Evolutionary conservation across 2,113 vertebrate genomes (phyloP).

Genomic region (Megatriorchis doriae): DNA sequence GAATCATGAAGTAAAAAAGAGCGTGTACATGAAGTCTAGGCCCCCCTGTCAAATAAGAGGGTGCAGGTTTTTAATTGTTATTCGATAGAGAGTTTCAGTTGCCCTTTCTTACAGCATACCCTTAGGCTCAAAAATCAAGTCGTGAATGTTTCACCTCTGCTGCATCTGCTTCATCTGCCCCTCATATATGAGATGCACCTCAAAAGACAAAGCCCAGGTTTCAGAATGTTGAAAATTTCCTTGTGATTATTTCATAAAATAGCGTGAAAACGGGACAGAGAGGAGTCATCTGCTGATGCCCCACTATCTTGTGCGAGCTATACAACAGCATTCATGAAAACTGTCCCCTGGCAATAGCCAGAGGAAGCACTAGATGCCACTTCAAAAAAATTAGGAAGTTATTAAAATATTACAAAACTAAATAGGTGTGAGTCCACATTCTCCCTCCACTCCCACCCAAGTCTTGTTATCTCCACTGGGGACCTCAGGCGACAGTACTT

Average conservation of each 20-base stretch:
- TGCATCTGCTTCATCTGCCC: background rate
- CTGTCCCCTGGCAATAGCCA: background rate
- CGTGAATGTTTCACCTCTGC: accelerated
- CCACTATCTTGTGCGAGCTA: background rate
- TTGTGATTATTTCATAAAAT: background rate
- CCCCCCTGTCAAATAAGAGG: background rate
- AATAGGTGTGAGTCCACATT: background rate
- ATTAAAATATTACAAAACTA: background rate
- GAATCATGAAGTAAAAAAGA: background rate
- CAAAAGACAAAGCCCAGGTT: background rate
- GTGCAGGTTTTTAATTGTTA: background rate
- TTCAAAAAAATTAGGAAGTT: background rate
- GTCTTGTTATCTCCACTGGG: background rate
- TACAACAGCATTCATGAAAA: background rate
- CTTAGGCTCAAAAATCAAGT: background rate
- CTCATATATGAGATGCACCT: background rate
- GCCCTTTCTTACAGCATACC: background rate
- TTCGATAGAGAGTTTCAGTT: background rate
- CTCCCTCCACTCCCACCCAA: background rate
- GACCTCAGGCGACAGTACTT: background rate
- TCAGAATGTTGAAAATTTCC: background rate
- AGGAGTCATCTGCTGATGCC: background rate
- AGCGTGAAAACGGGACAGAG: background rate
- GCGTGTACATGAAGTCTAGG: background rate
- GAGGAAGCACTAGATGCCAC: accelerated